phyloP scores from a whole-genome alignment of 2,797 vertebrate genomes.

The Menidia menidia region DNA sequence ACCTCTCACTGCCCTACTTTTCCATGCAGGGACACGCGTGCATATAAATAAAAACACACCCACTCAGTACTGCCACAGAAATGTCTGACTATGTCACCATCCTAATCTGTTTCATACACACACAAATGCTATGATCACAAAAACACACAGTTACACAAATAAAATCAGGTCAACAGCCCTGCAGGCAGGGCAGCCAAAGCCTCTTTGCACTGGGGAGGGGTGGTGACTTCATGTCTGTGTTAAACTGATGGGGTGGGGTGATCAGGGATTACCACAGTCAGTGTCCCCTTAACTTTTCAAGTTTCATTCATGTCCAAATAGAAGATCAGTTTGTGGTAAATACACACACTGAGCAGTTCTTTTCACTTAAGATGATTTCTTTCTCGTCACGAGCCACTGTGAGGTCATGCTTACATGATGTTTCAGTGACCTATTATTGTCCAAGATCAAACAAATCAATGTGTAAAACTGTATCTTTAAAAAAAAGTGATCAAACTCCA shows the following conservation, averaged over 20 bases:
- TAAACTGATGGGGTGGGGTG: constrained; percentile 8
- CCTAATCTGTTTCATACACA: constrained; percentile 71
- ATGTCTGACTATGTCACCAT: constrained; percentile 44
- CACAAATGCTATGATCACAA: constrained; percentile 46
- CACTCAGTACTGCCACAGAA: constrained; percentile 28
- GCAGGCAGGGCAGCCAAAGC: constrained; percentile 68
- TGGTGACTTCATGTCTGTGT: constrained; percentile 37
- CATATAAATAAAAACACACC: constrained; percentile 47
- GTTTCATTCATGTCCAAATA: constrained; percentile 54
- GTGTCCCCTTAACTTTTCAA: constrained; percentile 34
- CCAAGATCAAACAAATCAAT: background rate
- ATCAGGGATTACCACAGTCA: constrained; percentile 38
- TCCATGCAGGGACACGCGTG: constrained; percentile 46
- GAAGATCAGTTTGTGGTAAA: constrained; percentile 10
- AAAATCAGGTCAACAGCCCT: constrained; percentile 76
- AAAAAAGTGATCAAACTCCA: too few species aligned
- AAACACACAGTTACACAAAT: constrained; percentile 50
- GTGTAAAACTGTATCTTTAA: background rate
- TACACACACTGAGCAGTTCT: constrained; percentile 29
- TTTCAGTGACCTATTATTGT: background rate
- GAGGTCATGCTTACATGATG: background rate
- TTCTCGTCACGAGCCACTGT: constrained; percentile 20
- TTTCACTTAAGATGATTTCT: constrained; percentile 48
- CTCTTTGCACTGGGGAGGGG: constrained; percentile 60
- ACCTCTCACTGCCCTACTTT: constrained; percentile 61